Conservation (phyloP, 2,888 invertebrate species). For the Lasioglossum calceatum region DNA sequence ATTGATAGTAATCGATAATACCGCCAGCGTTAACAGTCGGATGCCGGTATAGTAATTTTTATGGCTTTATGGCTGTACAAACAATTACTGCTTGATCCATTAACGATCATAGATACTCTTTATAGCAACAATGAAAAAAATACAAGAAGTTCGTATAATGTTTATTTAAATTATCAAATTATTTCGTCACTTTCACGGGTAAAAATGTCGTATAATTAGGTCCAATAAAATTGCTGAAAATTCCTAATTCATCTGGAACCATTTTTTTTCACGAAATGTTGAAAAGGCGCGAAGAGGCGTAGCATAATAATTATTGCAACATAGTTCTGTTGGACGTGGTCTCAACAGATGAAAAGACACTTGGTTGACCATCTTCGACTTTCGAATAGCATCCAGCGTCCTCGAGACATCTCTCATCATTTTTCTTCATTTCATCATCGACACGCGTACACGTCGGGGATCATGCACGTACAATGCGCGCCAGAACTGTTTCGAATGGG, state of each 20-base stretch:
- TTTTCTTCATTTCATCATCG: conserved; percentile 12
- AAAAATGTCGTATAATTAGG: background rate
- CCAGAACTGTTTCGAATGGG: conserved; percentile 33
- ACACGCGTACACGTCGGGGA: background rate
- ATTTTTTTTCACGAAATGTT: background rate
- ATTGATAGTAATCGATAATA: background rate
- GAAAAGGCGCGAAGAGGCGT: background rate
- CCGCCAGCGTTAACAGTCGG: background rate
- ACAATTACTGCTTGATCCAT: background rate
- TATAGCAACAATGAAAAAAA: background rate
- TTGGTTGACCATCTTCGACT: background rate
- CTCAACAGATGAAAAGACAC: background rate
- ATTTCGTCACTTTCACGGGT: background rate
- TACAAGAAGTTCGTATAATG: background rate
- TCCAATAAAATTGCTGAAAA: background rate
- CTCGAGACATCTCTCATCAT: background rate
- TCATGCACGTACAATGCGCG: background rate
- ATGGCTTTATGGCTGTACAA: background rate
- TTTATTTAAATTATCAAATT: background rate
- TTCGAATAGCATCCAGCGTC: background rate
- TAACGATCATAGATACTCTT: background rate
- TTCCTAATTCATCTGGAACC: background rate
- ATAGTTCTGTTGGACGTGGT: background rate
- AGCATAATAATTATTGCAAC: background rate
- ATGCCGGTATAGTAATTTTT: background rate